Percentiles rank a stretch among this genome's conserved stretches.
Evolutionary conservation across 2,888 invertebrate genomes (phyloP).

Genomic region (Chymomyza amoena): DNA sequence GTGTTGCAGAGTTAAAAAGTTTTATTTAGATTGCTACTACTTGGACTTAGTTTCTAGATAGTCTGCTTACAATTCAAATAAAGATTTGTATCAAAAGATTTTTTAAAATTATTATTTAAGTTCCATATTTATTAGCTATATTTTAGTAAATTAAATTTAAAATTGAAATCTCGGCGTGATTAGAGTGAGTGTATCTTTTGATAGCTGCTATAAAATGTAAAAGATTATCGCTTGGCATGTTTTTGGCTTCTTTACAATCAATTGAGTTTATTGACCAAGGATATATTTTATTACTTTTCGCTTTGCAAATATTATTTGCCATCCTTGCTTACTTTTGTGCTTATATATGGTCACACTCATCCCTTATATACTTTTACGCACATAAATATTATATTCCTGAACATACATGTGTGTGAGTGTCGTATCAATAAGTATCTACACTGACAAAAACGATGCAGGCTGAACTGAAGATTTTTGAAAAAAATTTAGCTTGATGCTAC

Average conservation of each 20-base stretch:
- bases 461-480: too few species aligned
- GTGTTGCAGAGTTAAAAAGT: too few species aligned
- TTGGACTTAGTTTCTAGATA: too few species aligned
- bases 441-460: too few species aligned
- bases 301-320: conserved; percentile 64
- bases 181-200: neutral
- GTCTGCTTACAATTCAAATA: too few species aligned
- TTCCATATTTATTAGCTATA: too few species aligned
- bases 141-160: neutral
- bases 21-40: too few species aligned
- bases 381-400: neutral
- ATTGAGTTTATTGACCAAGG: conserved; percentile 59
- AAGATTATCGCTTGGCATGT: neutral
- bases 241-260: conserved; percentile 44
- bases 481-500: too few species aligned
- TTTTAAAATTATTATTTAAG: too few species aligned
- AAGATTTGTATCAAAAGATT: neutral
- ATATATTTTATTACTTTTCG: conserved; percentile 68
- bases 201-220: neutral
- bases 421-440: too few species aligned
- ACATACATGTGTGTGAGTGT: neutral
- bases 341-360: conserved; percentile 26
- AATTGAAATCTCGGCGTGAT: neutral
- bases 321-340: conserved; percentile 34
- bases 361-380: neutral